Evolutionary conservation across 2,888 invertebrate genomes (phyloP), one percentile per base, ranked within the genome.

Genomic region (Torymus aiolomorphi): DNA sequence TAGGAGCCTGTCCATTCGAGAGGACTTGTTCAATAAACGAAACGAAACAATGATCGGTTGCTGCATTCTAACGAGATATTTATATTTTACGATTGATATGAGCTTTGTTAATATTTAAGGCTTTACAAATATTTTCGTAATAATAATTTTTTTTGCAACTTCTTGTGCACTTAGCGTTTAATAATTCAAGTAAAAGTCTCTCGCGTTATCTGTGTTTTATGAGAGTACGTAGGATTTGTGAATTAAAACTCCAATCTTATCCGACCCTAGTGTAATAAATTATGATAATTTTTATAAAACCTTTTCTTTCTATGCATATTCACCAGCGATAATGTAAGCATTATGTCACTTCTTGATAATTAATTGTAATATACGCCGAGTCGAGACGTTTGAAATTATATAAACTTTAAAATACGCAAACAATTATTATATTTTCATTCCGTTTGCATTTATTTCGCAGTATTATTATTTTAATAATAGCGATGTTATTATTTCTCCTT

Each of bases 161-260:
- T 14, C 12, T 24, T 65, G 49, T 51, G 18, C 49, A 67, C n/a
- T 16, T n/a, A 8, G 31, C 16, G 59, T 42, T 76, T 49, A 78
- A 59, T 56, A 73, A 73, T 67, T 61, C 62, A 56, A 49, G 16
- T 49, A 61, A 66, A 66, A 77, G 51, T 18, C 42, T 42, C 42
- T 5, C 42, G 10, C n/a, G 42, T 14, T 72, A 71, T 78, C 72
- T 78, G 14, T 67, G 11, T 73, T 56, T 73, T 61, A 71, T 54
- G 79, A 42, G 75, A 75, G 49, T 20, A 70, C 63, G 79, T 79
- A 75, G 79, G 75, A 70, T 59, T 78, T 18, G 57, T 0, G 24
- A 67, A 69, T 16, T 73, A 42, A 63, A 51, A 31, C 13, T 61
- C 20, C 31, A 24, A 59, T 12, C 61, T 61, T 72, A 78, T 78